Base-by-base conservation (phyloP, 2,888 invertebrate species). In the Orgyia antiqua region DNA sequence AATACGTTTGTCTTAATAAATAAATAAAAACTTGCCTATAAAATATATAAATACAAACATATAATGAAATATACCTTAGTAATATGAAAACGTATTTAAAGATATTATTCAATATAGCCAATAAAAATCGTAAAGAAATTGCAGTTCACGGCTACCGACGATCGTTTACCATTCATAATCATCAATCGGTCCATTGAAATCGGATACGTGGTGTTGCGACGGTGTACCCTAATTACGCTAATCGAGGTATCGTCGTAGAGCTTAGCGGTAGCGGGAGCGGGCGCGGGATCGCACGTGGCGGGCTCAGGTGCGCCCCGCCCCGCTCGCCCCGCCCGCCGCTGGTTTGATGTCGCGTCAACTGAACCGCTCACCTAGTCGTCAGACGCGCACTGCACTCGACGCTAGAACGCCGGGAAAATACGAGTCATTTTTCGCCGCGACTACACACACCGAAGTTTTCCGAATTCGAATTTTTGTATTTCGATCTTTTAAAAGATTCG, bases 341-440 rank as follows among this genome's bases (percentile, higher is more conserved):
- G 42, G 64, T 69, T 55, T 59, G 68, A 58, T 67, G 65, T 64
- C 68, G 65, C 67, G 66, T 60, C 68, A 67, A 59, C 60, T 58
- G 64, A 62, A 60, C 64, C 73, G 70, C 69, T 74, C 72, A 74
- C 76, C 73, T 74, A 70, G 57, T 65, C 68, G 73, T 71, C 73
- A 73, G 71, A 73, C 72, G 75, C 77, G 74, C 74, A 72, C 78
- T 75, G 75, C 79, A 83, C 77, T 83, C 82, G 76, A 79, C 80
- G 83, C 76, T 66, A 73, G 86, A 76, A 76, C 74, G 82, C 79
- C 76, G 86, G 82, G 80, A 80, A 84, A 84, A 78, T 71, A 79
- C 77, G 74, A 77, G 68, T 67, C 72, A 76, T 77, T 83, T 82
- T 82, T 78, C 82, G 68, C 65, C 76, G 80, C 76, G 79, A 49